phyloP scores from a whole-genome alignment of 1,140 invertebrate species.

The Camponotus pennsylvanicus region DNA sequence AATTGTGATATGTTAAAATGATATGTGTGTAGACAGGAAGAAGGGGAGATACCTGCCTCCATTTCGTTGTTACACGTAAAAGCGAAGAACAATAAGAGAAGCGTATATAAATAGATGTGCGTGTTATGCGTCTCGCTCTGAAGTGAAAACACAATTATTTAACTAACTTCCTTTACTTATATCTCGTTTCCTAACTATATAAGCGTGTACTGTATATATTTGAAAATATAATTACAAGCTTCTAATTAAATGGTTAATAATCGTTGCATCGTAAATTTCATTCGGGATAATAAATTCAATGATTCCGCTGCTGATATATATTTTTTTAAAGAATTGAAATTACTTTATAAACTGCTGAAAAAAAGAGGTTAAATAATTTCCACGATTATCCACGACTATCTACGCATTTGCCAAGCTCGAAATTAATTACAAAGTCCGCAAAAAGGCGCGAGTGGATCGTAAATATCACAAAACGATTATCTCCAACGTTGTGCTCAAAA shows the following conservation, averaged over 20 bases:
- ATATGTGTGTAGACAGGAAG: constrained; percentile 55
- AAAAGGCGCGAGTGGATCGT: constrained; percentile 30
- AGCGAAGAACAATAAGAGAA: constrained; percentile 20
- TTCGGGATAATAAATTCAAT: neutral
- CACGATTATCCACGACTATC: neutral
- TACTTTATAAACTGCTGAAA: neutral
- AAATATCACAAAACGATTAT: constrained; percentile 47
- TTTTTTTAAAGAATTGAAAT: neutral
- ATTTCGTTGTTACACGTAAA: constrained; percentile 41
- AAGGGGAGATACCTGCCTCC: constrained; percentile 59
- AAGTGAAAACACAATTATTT: constrained; percentile 30
- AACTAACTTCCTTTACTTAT: neutral
- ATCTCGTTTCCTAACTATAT: constrained; percentile 17
- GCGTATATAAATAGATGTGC: neutral
- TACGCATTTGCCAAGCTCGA: neutral
- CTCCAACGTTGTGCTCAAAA: neutral
- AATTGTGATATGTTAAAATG: constrained; percentile 59
- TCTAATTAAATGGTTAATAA: neutral
- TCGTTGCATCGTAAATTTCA: neutral
- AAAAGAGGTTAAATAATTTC: constrained; percentile 1
- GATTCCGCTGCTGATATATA: neutral
- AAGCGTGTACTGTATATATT: neutral
- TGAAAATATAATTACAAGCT: neutral
- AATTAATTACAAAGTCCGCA: constrained; percentile 43
- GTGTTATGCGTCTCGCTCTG: neutral